Evolutionary conservation across 1,140 invertebrate genomes (phyloP).

Genomic region (fruit fly (Drosophila melanogaster)): Release_6_plus_ISO1_MT NT_037436.4:8799001-8799500

Average conservation of each 20-base stretch:
- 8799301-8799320: slow-evolving; percentile 95
- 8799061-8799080: slow-evolving; percentile 82
- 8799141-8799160: slow-evolving; percentile 89
- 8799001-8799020: not conserved
- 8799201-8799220: slow-evolving; percentile 88
- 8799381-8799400: slow-evolving; percentile 94
- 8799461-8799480: slow-evolving; percentile 91
- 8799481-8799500: slow-evolving; percentile 92
- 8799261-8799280: slow-evolving; percentile 87
- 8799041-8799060: slow-evolving; percentile 86
- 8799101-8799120: slow-evolving; percentile 85
- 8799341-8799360: slow-evolving; percentile 95
- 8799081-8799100: slow-evolving; percentile 86
- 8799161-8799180: slow-evolving; percentile 91
- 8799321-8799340: slow-evolving; percentile 93
- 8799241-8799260: slow-evolving; percentile 91
- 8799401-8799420: slow-evolving; percentile 91
- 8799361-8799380: slow-evolving; percentile 89
- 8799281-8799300: slow-evolving; percentile 89
- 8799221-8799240: slow-evolving; percentile 87
- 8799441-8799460: slow-evolving; percentile 90
- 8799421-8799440: slow-evolving; percentile 92
- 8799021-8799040: not conserved
- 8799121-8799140: slow-evolving; percentile 75
- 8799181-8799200: slow-evolving; percentile 80